Conservation (phyloP, 2,113 vertebrate species). For the Gorilla gorilla region DNA sequence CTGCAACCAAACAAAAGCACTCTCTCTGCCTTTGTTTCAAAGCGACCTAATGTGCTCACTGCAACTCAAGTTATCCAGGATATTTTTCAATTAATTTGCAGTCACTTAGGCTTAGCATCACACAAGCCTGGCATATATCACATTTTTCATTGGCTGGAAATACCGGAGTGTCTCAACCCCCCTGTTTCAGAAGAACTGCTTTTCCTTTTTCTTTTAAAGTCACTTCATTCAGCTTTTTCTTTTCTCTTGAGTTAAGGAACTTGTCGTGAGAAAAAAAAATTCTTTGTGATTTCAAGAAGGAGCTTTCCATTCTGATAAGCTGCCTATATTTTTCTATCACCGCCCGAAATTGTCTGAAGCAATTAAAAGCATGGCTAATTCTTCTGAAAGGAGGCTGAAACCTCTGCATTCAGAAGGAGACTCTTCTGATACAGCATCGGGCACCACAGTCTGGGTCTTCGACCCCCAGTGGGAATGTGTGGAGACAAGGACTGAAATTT, state of each 20-base stretch:
- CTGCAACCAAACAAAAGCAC: conserved; percentile 57
- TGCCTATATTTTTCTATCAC: not conserved
- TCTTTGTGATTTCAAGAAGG: conserved; percentile 31
- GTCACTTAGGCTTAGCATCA: conserved; percentile 33
- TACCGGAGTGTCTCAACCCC: not conserved
- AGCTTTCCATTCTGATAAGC: conserved; percentile 25
- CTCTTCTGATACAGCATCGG: not conserved
- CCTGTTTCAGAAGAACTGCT: not conserved
- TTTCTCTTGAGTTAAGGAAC: conserved; percentile 45
- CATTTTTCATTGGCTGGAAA: conserved; percentile 39
- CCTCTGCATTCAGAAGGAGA: not conserved
- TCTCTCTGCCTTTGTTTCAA: conserved; percentile 49
- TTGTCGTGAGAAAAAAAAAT: not conserved
- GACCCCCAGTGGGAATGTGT: not conserved
- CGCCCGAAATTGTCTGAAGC: not conserved
- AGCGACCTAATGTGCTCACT: not conserved
- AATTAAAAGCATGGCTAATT: conserved; percentile 44
- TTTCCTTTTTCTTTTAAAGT: conserved; percentile 25
- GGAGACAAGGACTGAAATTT: not conserved
- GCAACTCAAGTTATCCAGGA: conserved; percentile 27
- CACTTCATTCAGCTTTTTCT: conserved; percentile 47
- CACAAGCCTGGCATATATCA: not conserved
- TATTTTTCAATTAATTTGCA: conserved; percentile 72
- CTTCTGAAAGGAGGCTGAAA: not conserved
- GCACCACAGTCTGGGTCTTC: not conserved